Evolutionary conservation across 2,113 vertebrate genomes (phyloP).

Genomic region (Istiophorus platypterus): DNA sequence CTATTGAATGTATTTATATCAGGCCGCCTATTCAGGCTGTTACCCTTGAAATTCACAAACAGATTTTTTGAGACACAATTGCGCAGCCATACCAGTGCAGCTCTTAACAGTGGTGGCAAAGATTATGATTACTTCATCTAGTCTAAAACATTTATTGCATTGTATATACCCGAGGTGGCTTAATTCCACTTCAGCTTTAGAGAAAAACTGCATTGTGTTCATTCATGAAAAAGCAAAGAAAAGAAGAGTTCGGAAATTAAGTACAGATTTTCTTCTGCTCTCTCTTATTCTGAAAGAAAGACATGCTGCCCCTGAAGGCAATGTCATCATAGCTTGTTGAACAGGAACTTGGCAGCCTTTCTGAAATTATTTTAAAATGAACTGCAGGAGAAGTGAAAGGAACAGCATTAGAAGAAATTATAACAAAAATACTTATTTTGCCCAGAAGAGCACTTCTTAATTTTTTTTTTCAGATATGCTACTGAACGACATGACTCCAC

Average conservation of each 20-base stretch:
- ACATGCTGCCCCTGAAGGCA: not conserved
- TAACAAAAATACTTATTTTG: no score
- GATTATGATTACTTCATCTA: conserved; percentile 14
- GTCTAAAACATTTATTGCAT: conserved; percentile 15
- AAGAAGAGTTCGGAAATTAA: conserved; percentile 20
- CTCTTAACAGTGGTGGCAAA: conserved; percentile 5
- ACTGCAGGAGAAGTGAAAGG: not conserved
- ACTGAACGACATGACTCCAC: not conserved
- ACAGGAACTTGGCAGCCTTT: not conserved
- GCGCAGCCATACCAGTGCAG: not conserved
- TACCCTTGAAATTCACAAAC: not conserved
- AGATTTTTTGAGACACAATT: not conserved
- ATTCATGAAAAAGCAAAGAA: conserved; percentile 41
- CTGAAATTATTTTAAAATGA: conserved; percentile 35
- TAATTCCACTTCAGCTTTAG: conserved; percentile 23
- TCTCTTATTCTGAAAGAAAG: conserved; percentile 23
- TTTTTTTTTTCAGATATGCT: not conserved
- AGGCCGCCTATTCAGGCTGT: not conserved
- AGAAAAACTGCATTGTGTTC: conserved; percentile 9
- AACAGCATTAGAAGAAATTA: not conserved
- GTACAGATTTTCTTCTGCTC: conserved; percentile 2
- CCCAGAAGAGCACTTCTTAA: not conserved
- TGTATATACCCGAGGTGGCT: not conserved
- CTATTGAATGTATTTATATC: conserved; percentile 26
- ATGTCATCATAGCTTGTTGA: not conserved